Conservation (phyloP, 2,888 invertebrate species). For the Drosophila subsilvestris region DNA sequence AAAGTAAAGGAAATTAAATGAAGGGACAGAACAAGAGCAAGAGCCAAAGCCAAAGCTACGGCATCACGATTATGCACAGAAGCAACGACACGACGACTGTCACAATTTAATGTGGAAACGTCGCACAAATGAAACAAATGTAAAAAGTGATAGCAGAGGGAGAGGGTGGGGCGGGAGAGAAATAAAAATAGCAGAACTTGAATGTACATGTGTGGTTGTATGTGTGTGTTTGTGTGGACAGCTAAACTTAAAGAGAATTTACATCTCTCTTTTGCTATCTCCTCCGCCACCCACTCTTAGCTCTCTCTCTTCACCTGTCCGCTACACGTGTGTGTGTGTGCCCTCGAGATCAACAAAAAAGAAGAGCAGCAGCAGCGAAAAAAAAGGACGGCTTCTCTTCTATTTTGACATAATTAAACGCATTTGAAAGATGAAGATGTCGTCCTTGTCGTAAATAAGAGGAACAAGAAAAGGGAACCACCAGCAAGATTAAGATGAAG, state of each 20-base stretch:
- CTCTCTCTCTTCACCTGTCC: slow-evolving; percentile 1
- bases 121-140: slow-evolving; percentile 68
- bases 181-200: slow-evolving; percentile 36
- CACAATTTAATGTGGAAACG: slow-evolving; percentile 62
- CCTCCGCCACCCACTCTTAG: too few relatives aligned
- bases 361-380: slow-evolving; percentile 1
- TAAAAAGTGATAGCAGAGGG: slow-evolving; percentile 28
- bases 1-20: slow-evolving; percentile 19
- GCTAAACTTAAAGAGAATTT: slow-evolving; percentile 18
- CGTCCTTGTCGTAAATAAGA: slow-evolving; percentile 37
- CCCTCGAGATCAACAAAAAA: slow-evolving; percentile 15
- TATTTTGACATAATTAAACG: slow-evolving; percentile 78
- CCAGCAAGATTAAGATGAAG: slow-evolving; percentile 51
- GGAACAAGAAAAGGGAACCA: slow-evolving; percentile 11
- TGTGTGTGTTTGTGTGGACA: slow-evolving; percentile 8
- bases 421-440: slow-evolving; percentile 68
- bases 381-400: slow-evolving; percentile 48
- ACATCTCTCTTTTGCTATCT: slow-evolving; percentile 6
- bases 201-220: slow-evolving; percentile 4
- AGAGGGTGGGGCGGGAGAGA: background rate
- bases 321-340: slow-evolving; percentile 6
- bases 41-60: slow-evolving; percentile 50
- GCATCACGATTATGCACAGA: slow-evolving; percentile 74
- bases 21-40: slow-evolving; percentile 24
- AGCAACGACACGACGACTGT: slow-evolving; percentile 48